A percentile compares a stretch with the other conserved stretches of the same genome.
phyloP scores from a whole-genome alignment of 2,888 invertebrate genomes.

The Cacoxenus indagator region DNA sequence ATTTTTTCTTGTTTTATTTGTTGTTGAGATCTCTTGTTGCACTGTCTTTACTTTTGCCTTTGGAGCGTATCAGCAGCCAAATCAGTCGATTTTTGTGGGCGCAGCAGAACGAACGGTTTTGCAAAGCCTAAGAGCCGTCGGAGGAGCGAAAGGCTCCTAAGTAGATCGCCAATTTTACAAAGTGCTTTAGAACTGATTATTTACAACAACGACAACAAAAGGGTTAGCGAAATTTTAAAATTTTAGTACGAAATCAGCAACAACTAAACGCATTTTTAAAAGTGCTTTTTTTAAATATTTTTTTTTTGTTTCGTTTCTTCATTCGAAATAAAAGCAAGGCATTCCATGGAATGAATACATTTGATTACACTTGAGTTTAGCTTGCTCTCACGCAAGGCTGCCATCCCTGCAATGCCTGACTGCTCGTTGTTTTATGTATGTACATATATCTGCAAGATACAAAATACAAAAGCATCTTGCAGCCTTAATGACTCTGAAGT shows the following conservation, averaged over 20 bases:
- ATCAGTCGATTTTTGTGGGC: slow-evolving; percentile 1
- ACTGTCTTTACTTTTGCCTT: not conserved
- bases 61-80: not conserved
- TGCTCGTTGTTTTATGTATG: no score
- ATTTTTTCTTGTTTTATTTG: not conserved
- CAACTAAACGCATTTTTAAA: no score
- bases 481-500: slow-evolving; percentile 1
- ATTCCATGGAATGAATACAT: no score
- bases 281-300: no score
- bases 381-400: no score
- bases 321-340: no score
- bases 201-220: not conserved
- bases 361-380: no score
- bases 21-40: not conserved
- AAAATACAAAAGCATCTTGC: not conserved
- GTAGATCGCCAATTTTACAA: not conserved
- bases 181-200: not conserved
- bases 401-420: no score
- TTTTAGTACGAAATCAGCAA: no score
- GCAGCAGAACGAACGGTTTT: not conserved
- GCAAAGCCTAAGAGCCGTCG: not conserved
- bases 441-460: not conserved
- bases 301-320: no score
- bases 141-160: not conserved
- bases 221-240: not conserved